Evolutionary conservation across 2,888 invertebrate species (phyloP).

Genomic region (Tinea pellionella): DNA sequence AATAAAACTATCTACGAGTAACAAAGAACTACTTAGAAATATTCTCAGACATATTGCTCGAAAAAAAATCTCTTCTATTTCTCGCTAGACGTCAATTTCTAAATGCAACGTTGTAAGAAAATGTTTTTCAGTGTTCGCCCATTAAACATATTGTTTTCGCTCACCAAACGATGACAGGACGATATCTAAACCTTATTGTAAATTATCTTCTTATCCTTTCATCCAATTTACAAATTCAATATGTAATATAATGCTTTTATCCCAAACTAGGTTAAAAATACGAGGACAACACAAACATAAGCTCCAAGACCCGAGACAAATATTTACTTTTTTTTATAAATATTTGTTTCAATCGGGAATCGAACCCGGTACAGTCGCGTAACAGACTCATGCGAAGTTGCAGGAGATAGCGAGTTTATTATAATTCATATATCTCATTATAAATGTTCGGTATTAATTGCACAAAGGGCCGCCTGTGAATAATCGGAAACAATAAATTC

Average conservation of each 20-base stretch:
- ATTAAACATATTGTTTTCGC: not conserved
- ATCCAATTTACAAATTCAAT: too few relatives aligned
- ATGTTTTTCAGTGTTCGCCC: not conserved
- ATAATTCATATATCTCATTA: conserved; percentile 14
- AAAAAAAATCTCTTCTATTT: not conserved
- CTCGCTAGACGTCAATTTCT: not conserved
- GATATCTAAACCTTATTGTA: not conserved
- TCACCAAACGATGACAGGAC: not conserved
- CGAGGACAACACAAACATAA: too few relatives aligned
- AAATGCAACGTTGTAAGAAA: conserved; percentile 2
- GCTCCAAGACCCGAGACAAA: too few relatives aligned
- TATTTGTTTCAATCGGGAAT: too few relatives aligned
- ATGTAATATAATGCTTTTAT: too few relatives aligned
- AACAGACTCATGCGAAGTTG: too few relatives aligned
- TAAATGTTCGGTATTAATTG: conserved; percentile 16
- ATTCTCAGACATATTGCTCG: not conserved
- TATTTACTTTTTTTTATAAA: too few relatives aligned
- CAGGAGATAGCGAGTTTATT: not conserved
- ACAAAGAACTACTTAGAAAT: not conserved
- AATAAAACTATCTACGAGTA: not conserved
- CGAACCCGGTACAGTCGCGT: too few relatives aligned
- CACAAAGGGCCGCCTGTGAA: conserved; percentile 14
- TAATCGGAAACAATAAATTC: conserved; percentile 17
- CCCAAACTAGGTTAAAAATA: too few relatives aligned
- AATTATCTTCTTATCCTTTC: not conserved